Evolutionary conservation across 2,888 invertebrate species (phyloP), one percentile per base, ranked within the genome.

Genomic region (Leptinotarsa rubiginosa): DNA sequence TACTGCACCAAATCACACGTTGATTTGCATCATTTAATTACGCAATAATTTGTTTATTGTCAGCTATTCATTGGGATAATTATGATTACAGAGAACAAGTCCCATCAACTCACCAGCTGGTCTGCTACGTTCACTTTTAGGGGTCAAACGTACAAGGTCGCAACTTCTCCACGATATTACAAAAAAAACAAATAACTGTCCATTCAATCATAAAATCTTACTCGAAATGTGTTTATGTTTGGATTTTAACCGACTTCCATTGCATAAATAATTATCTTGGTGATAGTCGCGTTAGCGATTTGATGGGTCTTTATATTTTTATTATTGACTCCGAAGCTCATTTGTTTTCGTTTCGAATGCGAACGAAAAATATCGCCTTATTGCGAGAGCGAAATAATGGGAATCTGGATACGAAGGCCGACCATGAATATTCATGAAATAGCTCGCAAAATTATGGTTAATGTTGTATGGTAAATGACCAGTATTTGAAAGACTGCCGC

Each of bases 361-460:
- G n/a, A 62, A 31, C n/a, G 62, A n/a, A 31, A 62, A 16, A 56
- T 56, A 56, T 22, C 22, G 15, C 13, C 15, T 62, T 16, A n/a
- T 31, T 25, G 15, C 7, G 62, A 22, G 25, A 7, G 13, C 16
- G 25, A n/a, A 62, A 25, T 31, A 13, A 25, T 62, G 62, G 62
- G 20, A 54, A 18, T n/a, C 16, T 50, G 50, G 50, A 50, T n/a
- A 50, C 15, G 20, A 56, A 56, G 20, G 18, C 56, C 18, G 18
- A 13, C 20, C 18, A 62, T 62, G 31, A 62, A 62, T 62, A 62
- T 62, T 62, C 31, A 62, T 62, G 62, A 62, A 41, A 62, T 62
- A n/a, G 18, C 20, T 18, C 10, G 16, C 62, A n/a, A 16, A 62
- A 62, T 31, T 62, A 15, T 31, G 62, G n/a, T 16, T 62, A 31